phyloP scores from a whole-genome alignment of 2,113 vertebrate genomes.

The Ceyx cyanopectus region DNA sequence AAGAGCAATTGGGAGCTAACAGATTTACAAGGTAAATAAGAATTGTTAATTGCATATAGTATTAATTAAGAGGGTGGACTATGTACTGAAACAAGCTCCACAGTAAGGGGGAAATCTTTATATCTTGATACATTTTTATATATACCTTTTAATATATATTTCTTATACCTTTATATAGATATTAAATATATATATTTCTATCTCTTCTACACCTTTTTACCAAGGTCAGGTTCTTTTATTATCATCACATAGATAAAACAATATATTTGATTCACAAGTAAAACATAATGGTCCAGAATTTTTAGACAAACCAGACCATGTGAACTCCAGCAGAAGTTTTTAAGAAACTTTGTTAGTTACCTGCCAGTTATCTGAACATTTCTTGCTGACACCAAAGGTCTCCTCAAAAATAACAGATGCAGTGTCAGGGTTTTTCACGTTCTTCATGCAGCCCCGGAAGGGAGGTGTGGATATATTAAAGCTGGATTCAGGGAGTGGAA shows the following conservation, averaged over 20 bases:
- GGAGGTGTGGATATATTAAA: constrained; percentile 85
- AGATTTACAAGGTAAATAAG: not conserved
- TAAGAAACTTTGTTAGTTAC: constrained; percentile 70
- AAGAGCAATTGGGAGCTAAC: not conserved
- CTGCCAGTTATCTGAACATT: constrained; percentile 85
- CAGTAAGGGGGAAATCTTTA: not conserved
- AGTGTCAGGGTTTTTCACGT: constrained; percentile 64
- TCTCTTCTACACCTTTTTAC: too few species aligned
- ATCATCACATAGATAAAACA: not conserved
- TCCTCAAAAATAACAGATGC: constrained; percentile 66
- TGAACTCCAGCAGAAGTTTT: not conserved
- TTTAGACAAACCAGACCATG: not conserved
- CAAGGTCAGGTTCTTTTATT: not conserved
- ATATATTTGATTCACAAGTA: not conserved
- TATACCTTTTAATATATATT: too few species aligned
- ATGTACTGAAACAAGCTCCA: not conserved
- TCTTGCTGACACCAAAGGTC: constrained; percentile 85
- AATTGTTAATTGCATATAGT: not conserved
- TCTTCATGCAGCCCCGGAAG: constrained; percentile 88
- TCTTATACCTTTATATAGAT: too few species aligned
- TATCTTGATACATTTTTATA: not conserved
- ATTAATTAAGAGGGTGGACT: not conserved
- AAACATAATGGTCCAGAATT: not conserved
- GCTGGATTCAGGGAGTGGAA: constrained; percentile 66
- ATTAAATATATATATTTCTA: too few species aligned